Evolutionary conservation across 2,888 invertebrate species (phyloP), one percentile per base, ranked within the genome.

Genomic region (Pollenia griseotomentosa): DNA sequence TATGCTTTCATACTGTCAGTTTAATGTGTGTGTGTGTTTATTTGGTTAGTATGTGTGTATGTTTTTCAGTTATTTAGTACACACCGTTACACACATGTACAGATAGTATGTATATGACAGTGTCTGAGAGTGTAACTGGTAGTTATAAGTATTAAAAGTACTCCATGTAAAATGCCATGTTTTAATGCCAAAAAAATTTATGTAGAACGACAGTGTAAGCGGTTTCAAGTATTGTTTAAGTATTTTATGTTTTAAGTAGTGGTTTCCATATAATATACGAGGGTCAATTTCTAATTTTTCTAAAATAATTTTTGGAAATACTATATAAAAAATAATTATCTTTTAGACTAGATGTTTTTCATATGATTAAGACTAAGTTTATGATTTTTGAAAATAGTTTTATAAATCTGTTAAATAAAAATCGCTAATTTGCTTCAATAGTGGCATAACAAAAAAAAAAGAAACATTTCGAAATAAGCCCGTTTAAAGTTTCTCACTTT

Each of bases 101-200:
- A 33, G 53, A 12, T 44, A 48, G 66, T 65, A 11, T 63, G 48
- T 70, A 11, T 51, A 14, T 77, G 12, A 48, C 11, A 51, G 66
- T 53, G 40, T n/a, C 46, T 61, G 65, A 42, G 12, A 53, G 23
- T 85, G 33, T 74, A 42, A 51, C 23, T 78, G 68, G 16, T 83
- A 61, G 75, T 66, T 75, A 51, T 80, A 80, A 86, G 86, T 87
- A 87, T 73, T 83, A 71, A 83, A 87, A 80, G 80, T 80, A 87
- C 86, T 87, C 65, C 81, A 84, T 87, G 80, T 87, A 87, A 83
- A 81, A 73, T 81, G 83, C 77, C 83, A 87, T 87, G 86, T 87
- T 87, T 87, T 79, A 63, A 83, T 83, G 83, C 83, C 80, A 84
- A 87, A 61, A 33, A 71, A 80, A 80, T 68, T 66, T 77, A 81